Percentiles rank a stretch among this genome's conserved stretches.
Evolutionary conservation across 2,888 invertebrate species (phyloP).

Genomic region (Orchesella flavescens): DNA sequence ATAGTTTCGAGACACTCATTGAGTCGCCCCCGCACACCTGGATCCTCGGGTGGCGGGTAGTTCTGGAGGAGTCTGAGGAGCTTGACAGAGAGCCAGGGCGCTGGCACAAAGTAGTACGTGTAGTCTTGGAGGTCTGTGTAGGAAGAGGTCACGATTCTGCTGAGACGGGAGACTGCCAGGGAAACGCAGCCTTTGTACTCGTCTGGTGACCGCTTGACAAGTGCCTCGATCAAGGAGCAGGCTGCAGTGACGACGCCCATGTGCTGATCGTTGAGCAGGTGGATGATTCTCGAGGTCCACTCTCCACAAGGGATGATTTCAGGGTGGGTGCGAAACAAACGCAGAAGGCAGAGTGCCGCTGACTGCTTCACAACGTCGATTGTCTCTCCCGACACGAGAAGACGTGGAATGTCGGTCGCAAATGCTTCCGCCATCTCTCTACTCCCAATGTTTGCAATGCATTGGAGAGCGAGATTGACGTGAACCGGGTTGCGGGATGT

Average conservation of each 20-base stretch:
- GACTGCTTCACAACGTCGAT: constrained; percentile 99
- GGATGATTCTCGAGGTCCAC: constrained; percentile 99
- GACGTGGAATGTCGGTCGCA: constrained; percentile 97
- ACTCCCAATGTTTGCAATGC: constrained; percentile 99
- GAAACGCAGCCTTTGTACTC: constrained; percentile 99
- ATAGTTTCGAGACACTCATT: constrained; percentile 99
- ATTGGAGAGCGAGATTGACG: constrained; percentile 98
- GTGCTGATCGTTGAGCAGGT: constrained; percentile 96
- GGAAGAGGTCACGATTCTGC: constrained; percentile 97
- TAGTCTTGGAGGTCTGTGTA: constrained; percentile 99
- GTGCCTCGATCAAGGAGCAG: constrained; percentile 96
- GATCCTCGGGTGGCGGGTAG: constrained; percentile 98
- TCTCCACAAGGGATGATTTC: constrained; percentile 98
- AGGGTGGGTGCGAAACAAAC: constrained; percentile 94
- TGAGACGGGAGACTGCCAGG: constrained; percentile 95
- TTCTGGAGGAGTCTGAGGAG: constrained; percentile 95
- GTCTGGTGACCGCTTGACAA: constrained; percentile 98
- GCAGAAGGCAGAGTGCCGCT: constrained; percentile 95
- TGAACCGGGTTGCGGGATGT: constrained; percentile 97
- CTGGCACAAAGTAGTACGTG: constrained; percentile 99
- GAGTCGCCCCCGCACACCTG: constrained; percentile 94
- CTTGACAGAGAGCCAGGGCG: constrained; percentile 99
- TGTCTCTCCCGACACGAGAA: constrained; percentile 98
- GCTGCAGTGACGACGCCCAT: constrained; percentile 99
- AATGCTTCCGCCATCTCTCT: constrained; percentile 99